A percentile compares a stretch with the other conserved stretches of the same genome.
Evolutionary conservation across 2,797 vertebrate genomes (phyloP).

Genomic region (Strix occidentalis): DNA sequence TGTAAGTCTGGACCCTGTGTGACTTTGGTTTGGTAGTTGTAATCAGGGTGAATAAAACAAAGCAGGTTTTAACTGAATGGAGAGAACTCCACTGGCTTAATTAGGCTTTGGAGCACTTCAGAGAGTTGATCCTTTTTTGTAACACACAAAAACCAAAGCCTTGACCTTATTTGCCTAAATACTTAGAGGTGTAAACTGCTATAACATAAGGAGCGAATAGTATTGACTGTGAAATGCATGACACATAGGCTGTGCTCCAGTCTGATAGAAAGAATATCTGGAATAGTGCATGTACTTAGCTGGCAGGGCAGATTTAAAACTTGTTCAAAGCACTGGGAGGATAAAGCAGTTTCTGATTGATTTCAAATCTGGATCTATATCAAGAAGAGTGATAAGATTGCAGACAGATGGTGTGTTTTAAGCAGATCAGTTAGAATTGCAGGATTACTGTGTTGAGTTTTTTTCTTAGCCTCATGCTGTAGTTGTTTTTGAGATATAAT

Average conservation of each 20-base stretch:
- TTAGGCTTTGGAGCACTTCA: background rate
- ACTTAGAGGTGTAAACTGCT: background rate
- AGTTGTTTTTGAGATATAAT: background rate
- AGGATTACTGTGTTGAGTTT: background rate
- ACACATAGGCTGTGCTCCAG: too few relatives aligned
- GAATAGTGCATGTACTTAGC: background rate
- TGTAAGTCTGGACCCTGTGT: too few relatives aligned
- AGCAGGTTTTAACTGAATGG: background rate
- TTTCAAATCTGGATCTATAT: background rate
- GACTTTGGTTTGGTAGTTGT: background rate
- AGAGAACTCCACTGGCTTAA: background rate
- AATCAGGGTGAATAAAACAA: background rate
- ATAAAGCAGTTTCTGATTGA: background rate
- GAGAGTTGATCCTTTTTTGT: background rate
- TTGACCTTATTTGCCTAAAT: background rate
- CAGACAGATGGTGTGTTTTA: background rate
- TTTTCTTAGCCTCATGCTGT: background rate
- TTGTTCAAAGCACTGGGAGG: background rate
- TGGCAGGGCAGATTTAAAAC: background rate
- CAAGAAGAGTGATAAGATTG: background rate
- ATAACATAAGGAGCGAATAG: rapidly evolving
- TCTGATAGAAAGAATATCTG: too few relatives aligned
- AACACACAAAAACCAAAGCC: background rate
- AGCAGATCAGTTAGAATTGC: background rate
- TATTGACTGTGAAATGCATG: background rate